Evolutionary conservation across 35 echinoderm and acorn worm genomes (phyloP), one percentile per base, ranked within the genome.

Genomic region (Heliocidaris tuberculata): DNA sequence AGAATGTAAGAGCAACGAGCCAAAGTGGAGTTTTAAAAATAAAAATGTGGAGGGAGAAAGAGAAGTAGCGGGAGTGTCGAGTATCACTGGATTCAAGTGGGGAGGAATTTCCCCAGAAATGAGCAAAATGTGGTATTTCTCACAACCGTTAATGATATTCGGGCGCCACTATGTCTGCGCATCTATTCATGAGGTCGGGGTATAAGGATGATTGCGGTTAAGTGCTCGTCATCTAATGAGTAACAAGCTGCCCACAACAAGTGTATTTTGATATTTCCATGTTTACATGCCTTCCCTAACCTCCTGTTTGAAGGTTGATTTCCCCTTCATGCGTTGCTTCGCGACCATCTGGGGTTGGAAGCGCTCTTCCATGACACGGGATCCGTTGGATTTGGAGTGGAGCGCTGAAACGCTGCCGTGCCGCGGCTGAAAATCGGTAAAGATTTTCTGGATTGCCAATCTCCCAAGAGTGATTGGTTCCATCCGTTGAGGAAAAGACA

Each of bases 241-340:
- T n/a, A 48, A 50, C 47, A 59, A 89, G 31, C 91, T 48, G 29
- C 50, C 9, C 50, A 59, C 29, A 52, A 30, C 48, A 93, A 30
- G 50, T 52, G 91, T 93, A 93, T 93, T 93, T 59, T 93, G 91
- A 93, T 93, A 93, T 93, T 93, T 93, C 50, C 91, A 93, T 93
- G 91, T 93, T 93, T 93, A 93, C 91, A 93, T 93, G 91, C 50
- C 47, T 89, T 16, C 87, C 30, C 21, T 48, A 47, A 89, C 87
- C 65, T n/a, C 21, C 65, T 0, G 27, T 12, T 56, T 56, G 52
- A 56, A 56, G 52, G 52, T 78, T 78, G 65, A n/a, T 78, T 78
- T 78, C 65, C 65, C 27, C 5, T n/a, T 24, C 21, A n/a, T n/a
- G 21, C 65, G 21, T 9, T 78, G 65, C 27, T n/a, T 78, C 65